Conservation (phyloP, 2,113 vertebrate genomes). For the Otolemur garnettii region DNA sequence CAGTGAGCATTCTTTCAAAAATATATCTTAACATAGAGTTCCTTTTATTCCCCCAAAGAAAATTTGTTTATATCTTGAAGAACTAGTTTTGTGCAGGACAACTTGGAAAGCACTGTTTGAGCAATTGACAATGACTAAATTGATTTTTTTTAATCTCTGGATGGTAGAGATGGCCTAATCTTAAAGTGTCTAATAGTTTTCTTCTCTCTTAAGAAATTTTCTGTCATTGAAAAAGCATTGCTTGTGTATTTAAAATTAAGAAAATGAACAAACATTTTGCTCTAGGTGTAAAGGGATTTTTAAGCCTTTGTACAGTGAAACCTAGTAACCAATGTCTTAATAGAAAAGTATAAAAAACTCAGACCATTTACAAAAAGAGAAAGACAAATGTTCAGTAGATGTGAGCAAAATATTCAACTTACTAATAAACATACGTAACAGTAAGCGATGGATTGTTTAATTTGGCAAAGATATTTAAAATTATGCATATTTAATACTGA, state of each 20-base stretch:
- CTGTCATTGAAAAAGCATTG: neutral
- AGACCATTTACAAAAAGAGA: neutral
- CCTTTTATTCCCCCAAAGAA: neutral
- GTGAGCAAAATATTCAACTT: neutral
- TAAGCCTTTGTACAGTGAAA: neutral
- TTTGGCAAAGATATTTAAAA: neutral
- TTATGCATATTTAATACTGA: neutral
- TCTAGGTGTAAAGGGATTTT: neutral
- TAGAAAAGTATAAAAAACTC: neutral
- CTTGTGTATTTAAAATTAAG: neutral
- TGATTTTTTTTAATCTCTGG: neutral
- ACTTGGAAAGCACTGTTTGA: neutral
- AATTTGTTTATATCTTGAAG: neutral
- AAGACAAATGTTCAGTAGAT: neutral
- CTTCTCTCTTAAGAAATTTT: neutral
- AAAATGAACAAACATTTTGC: neutral
- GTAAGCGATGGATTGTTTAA: neutral
- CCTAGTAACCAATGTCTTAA: neutral
- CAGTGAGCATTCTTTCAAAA: neutral
- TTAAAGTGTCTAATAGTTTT: neutral
- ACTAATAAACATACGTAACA: conserved; percentile 12
- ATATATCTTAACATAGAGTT: neutral
- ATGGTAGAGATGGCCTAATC: neutral
- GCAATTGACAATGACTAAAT: neutral
- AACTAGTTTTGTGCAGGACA: neutral